phyloP scores from a whole-genome alignment of 37 sponge, comb jelly and placozoan species.

The Hexactinellida sp. region DNA sequence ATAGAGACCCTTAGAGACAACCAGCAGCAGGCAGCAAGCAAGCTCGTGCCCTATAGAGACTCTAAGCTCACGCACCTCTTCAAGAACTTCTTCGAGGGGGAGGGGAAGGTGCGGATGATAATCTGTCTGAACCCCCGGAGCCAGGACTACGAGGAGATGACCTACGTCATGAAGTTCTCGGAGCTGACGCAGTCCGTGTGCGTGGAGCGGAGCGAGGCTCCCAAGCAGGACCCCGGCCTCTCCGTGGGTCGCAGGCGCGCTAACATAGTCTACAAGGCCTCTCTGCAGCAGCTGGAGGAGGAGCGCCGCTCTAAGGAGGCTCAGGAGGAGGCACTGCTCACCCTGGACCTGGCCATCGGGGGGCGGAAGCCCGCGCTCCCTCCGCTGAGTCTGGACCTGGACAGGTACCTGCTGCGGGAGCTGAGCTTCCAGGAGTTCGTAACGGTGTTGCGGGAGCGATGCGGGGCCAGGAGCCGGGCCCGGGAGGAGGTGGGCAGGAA shows the following conservation, averaged over 20 bases:
- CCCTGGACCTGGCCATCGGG: not conserved
- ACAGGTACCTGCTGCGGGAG: slow-evolving; percentile 10
- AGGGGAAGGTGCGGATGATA: slow-evolving; percentile 86
- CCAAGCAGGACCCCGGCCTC: slow-evolving; percentile 23
- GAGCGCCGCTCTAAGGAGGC: not conserved
- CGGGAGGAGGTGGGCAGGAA: not conserved
- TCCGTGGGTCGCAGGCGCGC: slow-evolving; percentile 27
- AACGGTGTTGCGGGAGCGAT: not conserved
- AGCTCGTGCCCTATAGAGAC: slow-evolving; percentile 98
- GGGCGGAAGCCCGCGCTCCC: slow-evolving; percentile 26
- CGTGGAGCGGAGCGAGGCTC: slow-evolving; percentile 40
- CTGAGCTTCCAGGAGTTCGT: not conserved
- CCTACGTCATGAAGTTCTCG: slow-evolving; percentile 98
- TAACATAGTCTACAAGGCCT: slow-evolving; percentile 59
- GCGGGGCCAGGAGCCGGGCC: not conserved
- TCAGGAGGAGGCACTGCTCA: not conserved
- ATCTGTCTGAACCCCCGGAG: slow-evolving; percentile 75
- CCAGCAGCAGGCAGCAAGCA: slow-evolving; percentile 40
- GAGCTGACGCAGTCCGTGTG: slow-evolving; percentile 92
- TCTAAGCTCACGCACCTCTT: slow-evolving; percentile 90
- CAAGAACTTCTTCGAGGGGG: slow-evolving; percentile 97
- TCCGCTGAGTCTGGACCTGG: slow-evolving; percentile 43
- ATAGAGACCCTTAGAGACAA: slow-evolving; percentile 89
- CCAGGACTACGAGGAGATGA: slow-evolving; percentile 84
- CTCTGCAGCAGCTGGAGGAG: slow-evolving; percentile 24